Conservation (phyloP, 2,113 vertebrate species). For the Beaufortia kweichowensis region DNA sequence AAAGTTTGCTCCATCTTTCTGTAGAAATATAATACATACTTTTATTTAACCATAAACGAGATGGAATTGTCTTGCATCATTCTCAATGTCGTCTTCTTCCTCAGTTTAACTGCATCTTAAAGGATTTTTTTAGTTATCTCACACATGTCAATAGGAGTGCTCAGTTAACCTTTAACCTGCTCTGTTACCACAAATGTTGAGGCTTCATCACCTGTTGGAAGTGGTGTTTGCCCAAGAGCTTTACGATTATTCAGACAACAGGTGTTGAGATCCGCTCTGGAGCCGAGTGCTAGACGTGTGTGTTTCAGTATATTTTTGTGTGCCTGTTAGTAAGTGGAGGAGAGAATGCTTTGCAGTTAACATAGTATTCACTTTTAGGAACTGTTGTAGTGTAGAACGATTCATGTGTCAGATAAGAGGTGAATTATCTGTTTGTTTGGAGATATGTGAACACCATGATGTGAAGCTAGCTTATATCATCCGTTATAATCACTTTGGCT, state of each 20-base stretch:
- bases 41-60: no score
- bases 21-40: neutral
- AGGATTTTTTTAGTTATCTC: no score
- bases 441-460: neutral
- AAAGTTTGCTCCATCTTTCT: neutral
- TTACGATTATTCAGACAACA: constrained; percentile 44
- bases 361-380: constrained; percentile 19
- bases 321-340: constrained; percentile 10
- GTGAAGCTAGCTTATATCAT: neutral
- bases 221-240: constrained; percentile 19
- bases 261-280: constrained; percentile 46
- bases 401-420: constrained; percentile 4
- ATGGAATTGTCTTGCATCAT: neutral
- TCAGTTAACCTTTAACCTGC: constrained; percentile 44
- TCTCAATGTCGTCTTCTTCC: no score
- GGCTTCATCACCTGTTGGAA: constrained; percentile 39
- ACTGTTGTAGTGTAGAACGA: constrained; percentile 23
- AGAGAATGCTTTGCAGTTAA: neutral
- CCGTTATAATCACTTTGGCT: no score
- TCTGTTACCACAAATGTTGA: neutral
- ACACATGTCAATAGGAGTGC: neutral
- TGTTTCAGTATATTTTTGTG: constrained; percentile 1
- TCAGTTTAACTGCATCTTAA: no score
- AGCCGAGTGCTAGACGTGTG: neutral
- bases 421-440: constrained; percentile 20